These are phyloP conservation scores for Drosophila meridiana DNA, from an alignment of 2,888 invertebrate genomes.

Conservation along the genomic window DNA sequence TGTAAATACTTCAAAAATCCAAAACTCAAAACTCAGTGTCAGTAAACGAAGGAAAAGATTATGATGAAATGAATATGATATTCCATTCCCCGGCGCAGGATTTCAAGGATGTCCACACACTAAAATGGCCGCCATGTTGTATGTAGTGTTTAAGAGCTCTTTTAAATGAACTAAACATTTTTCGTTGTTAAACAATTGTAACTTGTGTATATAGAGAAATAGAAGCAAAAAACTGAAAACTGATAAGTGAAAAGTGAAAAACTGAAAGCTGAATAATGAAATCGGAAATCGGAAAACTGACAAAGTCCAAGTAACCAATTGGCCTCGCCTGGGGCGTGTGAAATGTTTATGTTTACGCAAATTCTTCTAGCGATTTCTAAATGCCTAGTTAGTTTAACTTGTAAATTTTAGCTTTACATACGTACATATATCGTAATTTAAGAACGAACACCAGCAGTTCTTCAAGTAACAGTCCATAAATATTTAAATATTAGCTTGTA, in stretches of 20 bases:
- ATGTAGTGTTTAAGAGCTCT: conserved; percentile 69
- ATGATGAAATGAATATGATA: conserved; percentile 40
- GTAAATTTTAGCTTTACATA: conserved; percentile 82
- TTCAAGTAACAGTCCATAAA: conserved; percentile 74
- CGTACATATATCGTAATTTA: conserved; percentile 56
- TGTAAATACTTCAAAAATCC: conserved; percentile 63
- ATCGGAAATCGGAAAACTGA: conserved; percentile 38
- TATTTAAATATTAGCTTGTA: conserved; percentile 74
- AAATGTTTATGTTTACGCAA: conserved; percentile 46
- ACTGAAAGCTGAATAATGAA: conserved; percentile 32
- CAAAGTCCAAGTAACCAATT: conserved; percentile 33
- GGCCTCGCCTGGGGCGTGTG: conserved; percentile 56
- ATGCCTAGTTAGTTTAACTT: conserved; percentile 77
- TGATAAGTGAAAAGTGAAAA: conserved; percentile 18
- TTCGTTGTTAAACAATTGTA: conserved; percentile 66
- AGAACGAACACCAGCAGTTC: conserved; percentile 58
- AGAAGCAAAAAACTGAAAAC: conserved; percentile 56
- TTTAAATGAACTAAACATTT: conserved; percentile 39
- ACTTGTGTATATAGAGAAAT: conserved; percentile 69
- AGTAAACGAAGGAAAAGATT: conserved; percentile 44
- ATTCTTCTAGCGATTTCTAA: conserved; percentile 62
- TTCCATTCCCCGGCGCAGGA: conserved; percentile 62
- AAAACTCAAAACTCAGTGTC: conserved; percentile 71
- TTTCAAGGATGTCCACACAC: conserved; percentile 36
- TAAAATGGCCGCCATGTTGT: conserved; percentile 68